Conservation (phyloP, 2,797 vertebrate genomes). For the Eulemur rubriventer region DNA sequence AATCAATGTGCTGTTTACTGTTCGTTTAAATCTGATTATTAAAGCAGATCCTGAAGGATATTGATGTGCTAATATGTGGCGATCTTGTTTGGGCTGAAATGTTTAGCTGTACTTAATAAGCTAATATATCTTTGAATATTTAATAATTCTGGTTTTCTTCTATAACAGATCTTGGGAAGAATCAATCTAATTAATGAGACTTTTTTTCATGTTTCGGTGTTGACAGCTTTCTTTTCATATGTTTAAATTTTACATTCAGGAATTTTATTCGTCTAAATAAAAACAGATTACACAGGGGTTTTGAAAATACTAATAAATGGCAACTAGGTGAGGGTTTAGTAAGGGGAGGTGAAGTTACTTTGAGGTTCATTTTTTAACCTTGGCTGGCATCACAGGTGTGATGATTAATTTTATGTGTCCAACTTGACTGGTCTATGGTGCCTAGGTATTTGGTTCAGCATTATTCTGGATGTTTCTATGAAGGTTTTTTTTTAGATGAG, state of each 20-base stretch:
- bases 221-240: constrained; percentile 34
- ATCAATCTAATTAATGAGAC: constrained; percentile 10
- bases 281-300: constrained; percentile 27
- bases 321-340: neutral
- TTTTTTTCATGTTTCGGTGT: constrained; percentile 8
- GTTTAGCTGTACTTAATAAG: neutral
- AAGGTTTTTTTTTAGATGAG: neutral
- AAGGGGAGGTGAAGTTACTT: neutral
- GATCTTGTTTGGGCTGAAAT: constrained; percentile 16
- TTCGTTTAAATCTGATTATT: constrained; percentile 42
- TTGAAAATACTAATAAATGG: constrained; percentile 1
- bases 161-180: neutral
- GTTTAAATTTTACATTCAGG: constrained; percentile 46
- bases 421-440: neutral
- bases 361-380: neutral
- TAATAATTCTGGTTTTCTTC: neutral
- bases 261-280: constrained; percentile 28
- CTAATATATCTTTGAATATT: constrained; percentile 30
- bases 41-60: constrained; percentile 31
- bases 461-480: neutral
- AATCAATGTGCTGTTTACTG: constrained; percentile 11
- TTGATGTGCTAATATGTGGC: neutral
- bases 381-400: neutral
- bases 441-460: neutral
- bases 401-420: neutral